A percentile compares a stretch with the other conserved stretches of the same genome.
Evolutionary conservation across 2,113 vertebrate species (phyloP).

Genomic region (Pseudonaja textilis): DNA sequence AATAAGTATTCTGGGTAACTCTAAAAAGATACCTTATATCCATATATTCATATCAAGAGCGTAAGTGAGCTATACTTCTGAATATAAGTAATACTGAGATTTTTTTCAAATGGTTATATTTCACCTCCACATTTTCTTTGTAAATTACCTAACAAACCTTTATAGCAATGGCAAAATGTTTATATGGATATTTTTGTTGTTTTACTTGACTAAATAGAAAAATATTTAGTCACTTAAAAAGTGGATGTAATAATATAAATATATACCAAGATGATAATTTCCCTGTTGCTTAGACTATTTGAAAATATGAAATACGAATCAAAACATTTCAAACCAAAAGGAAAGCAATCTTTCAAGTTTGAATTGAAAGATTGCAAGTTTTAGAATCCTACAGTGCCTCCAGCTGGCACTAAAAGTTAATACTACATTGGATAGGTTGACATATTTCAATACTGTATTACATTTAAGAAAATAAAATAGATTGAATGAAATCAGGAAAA

Average conservation of each 20-base stretch:
- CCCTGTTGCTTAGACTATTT: slow-evolving; percentile 12
- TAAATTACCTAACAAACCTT: not conserved
- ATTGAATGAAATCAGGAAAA: not conserved
- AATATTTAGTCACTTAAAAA: not conserved
- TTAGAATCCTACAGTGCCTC: slow-evolving; percentile 39
- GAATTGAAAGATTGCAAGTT: slow-evolving; percentile 24
- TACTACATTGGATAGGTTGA: not conserved
- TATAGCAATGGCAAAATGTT: not conserved
- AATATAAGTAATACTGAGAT: not conserved
- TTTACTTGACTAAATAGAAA: slow-evolving; percentile 17
- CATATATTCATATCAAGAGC: not conserved
- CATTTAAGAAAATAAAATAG: not conserved
- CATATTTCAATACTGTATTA: not conserved
- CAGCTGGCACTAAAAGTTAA: slow-evolving; percentile 18
- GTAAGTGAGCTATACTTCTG: not conserved
- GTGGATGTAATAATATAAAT: not conserved
- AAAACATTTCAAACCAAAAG: not conserved
- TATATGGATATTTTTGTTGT: not conserved
- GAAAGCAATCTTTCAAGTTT: not conserved
- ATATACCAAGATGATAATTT: not conserved
- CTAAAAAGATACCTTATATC: not conserved
- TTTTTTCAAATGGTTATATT: slow-evolving; percentile 8
- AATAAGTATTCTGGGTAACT: not conserved
- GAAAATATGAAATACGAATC: not conserved
- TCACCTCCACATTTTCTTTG: slow-evolving; percentile 23